Evolutionary conservation across 2,888 invertebrate genomes (phyloP).

Genomic region (Cryptocephalus moraei): DNA sequence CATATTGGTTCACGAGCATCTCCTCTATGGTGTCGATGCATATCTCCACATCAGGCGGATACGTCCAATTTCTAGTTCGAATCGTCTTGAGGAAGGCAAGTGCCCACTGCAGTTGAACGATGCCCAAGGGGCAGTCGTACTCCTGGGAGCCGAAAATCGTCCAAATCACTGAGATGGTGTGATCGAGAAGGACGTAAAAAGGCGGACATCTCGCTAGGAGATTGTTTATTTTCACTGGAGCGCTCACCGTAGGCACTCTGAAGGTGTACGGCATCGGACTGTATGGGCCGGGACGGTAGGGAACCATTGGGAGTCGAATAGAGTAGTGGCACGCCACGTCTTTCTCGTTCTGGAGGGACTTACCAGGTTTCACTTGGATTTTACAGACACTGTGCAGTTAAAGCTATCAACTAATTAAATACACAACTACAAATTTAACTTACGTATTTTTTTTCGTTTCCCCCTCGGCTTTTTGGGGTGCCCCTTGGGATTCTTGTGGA

Average conservation of each 20-base stretch:
- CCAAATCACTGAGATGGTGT: conserved; percentile 38
- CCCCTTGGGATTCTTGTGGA: too few species aligned
- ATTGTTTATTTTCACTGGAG: conserved; percentile 17
- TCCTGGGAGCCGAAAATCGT: conserved; percentile 29
- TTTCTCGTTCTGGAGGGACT: conserved; percentile 7
- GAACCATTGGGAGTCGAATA: conserved; percentile 15
- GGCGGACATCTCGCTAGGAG: conserved; percentile 31
- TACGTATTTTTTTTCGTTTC: too few species aligned
- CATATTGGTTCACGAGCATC: conserved; percentile 33
- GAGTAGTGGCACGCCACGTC: conserved; percentile 9
- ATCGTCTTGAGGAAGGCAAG: conserved; percentile 33
- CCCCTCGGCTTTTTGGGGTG: too few species aligned
- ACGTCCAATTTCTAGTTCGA: conserved; percentile 27
- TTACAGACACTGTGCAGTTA: conserved; percentile 10
- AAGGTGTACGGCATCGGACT: conserved; percentile 32
- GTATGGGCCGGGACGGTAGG: conserved; percentile 14
- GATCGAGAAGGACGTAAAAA: conserved; percentile 35
- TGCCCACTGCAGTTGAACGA: conserved; percentile 39
- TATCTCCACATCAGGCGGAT: conserved; percentile 32
- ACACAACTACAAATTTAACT: too few species aligned
- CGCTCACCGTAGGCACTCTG: conserved; percentile 21
- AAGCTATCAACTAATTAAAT: neutral
- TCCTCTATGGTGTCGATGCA: conserved; percentile 35
- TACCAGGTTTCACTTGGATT: conserved; percentile 15
- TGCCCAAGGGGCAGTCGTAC: conserved; percentile 25